Percentiles rank a stretch among this genome's conserved stretches.
Evolutionary conservation across 2,888 invertebrate species (phyloP).

Genomic region (Phymatocera aterrima): DNA sequence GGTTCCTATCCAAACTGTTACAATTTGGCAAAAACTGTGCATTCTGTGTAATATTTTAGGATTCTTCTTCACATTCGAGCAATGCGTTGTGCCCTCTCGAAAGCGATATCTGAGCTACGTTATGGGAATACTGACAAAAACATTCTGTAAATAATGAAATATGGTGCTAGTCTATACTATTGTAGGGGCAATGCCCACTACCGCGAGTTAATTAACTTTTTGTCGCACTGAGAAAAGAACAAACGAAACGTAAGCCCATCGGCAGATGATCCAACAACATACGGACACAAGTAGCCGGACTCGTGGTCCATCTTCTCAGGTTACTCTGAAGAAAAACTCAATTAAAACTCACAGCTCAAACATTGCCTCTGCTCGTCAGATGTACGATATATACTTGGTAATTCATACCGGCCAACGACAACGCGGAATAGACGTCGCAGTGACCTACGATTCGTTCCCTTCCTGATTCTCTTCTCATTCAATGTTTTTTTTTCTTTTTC

Average conservation of each 20-base stretch:
- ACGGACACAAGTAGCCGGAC: constrained; percentile 43
- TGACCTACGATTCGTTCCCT: too few relatives aligned
- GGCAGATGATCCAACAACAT: constrained; percentile 53
- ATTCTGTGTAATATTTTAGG: too few relatives aligned
- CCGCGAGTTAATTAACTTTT: constrained; percentile 49
- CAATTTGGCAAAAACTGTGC: too few relatives aligned
- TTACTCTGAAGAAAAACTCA: constrained; percentile 52
- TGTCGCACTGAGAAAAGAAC: constrained; percentile 26
- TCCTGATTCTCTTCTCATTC: background rate
- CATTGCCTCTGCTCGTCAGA: constrained; percentile 3
- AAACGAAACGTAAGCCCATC: constrained; percentile 53
- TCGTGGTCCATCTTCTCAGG: constrained; percentile 52
- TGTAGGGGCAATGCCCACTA: constrained; percentile 3
- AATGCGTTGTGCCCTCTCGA: background rate
- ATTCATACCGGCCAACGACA: constrained; percentile 13
- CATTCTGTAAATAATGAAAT: background rate
- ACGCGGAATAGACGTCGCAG: background rate
- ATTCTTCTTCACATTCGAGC: background rate
- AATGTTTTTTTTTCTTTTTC: background rate
- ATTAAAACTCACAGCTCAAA: constrained; percentile 37
- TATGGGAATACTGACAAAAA: background rate
- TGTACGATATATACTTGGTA: constrained; percentile 8
- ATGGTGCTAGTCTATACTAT: background rate
- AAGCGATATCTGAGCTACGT: too few relatives aligned
- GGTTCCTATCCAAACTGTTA: background rate